These are phyloP conservation scores for Chaitophorus viminalis DNA, from an alignment of 2,888 invertebrate genomes.

Conservation along the genomic window DNA sequence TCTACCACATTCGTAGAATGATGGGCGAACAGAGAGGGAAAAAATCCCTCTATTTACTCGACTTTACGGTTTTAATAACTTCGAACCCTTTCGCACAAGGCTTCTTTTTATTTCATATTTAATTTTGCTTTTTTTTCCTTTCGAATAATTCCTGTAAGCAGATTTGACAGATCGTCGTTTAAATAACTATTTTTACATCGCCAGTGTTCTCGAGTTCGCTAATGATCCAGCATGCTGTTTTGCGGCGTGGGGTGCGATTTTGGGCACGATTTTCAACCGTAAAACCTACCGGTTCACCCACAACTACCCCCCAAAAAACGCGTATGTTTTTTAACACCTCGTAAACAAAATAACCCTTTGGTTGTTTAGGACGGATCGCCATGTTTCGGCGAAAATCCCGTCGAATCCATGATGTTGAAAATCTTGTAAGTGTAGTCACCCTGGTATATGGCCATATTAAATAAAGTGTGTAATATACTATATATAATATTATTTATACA, in stretches of 20 bases:
- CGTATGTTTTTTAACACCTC: not conserved
- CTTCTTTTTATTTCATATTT: conserved; percentile 50
- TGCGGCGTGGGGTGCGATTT: not conserved
- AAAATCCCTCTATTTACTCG: conserved; percentile 61
- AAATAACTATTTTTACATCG: conserved; percentile 11
- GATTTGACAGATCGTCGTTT: conserved; percentile 47
- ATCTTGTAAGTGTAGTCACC: too few species aligned
- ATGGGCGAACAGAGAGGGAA: conserved; percentile 7
- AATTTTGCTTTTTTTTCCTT: not conserved
- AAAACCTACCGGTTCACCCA: not conserved
- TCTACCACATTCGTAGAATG: conserved; percentile 34
- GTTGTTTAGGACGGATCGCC: not conserved
- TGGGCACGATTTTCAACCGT: not conserved
- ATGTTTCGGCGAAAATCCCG: too few species aligned
- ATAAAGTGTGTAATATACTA: too few species aligned
- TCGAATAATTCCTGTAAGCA: conserved; percentile 41
- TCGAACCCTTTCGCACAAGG: conserved; percentile 55
- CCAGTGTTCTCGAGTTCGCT: conserved; percentile 6
- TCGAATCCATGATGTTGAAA: too few species aligned
- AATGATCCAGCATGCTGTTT: conserved; percentile 1
- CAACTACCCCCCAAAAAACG: not conserved
- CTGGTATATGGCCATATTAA: too few species aligned
- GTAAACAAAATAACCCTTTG: not conserved
- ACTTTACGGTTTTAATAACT: conserved; percentile 61
- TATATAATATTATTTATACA: too few species aligned